A percentile compares a stretch with the other conserved stretches of the same genome.
phyloP scores from a whole-genome alignment of 2,113 vertebrate species.

The Dasyprocta punctata region DNA sequence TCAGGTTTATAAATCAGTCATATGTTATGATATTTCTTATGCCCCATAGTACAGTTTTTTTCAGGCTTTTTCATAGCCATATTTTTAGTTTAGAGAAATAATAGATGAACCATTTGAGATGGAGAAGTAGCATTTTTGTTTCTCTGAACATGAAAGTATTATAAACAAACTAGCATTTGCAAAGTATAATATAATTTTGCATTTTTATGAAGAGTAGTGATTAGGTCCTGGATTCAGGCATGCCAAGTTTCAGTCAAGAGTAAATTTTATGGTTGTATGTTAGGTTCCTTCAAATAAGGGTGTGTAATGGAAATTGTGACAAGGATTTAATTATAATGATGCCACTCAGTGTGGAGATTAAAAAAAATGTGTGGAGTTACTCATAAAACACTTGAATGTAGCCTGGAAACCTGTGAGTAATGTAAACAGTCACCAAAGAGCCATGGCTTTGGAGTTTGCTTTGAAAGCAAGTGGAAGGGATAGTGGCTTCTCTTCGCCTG shows the following conservation, averaged over 20 bases:
- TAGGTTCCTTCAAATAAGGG: conserved; percentile 51
- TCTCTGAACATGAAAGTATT: conserved; percentile 12
- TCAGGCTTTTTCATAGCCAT: background rate
- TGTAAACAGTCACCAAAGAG: conserved; percentile 27
- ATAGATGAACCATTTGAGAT: background rate
- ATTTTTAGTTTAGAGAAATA: conserved; percentile 6
- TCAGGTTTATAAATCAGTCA: conserved; percentile 36
- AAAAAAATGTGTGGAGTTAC: conserved; percentile 45
- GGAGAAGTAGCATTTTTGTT: background rate
- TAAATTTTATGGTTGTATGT: conserved; percentile 58
- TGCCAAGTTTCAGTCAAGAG: conserved; percentile 66
- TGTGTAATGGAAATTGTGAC: conserved; percentile 68
- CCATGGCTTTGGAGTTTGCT: conserved; percentile 20
- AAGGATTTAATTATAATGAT: conserved; percentile 59
- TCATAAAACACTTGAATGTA: conserved; percentile 37
- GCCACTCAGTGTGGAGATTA: background rate
- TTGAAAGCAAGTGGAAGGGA: conserved; percentile 40
- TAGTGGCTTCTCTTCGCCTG: background rate
- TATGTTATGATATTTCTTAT: background rate
- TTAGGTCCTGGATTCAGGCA: background rate
- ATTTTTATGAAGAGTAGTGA: conserved; percentile 38
- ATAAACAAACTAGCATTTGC: conserved; percentile 32
- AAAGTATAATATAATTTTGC: conserved; percentile 24
- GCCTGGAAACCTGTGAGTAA: background rate
- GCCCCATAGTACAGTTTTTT: background rate